A percentile compares a stretch with the other conserved stretches of the same genome.
phyloP scores from a whole-genome alignment of 2,888 invertebrate species.

The Agrotis exclamationis region DNA sequence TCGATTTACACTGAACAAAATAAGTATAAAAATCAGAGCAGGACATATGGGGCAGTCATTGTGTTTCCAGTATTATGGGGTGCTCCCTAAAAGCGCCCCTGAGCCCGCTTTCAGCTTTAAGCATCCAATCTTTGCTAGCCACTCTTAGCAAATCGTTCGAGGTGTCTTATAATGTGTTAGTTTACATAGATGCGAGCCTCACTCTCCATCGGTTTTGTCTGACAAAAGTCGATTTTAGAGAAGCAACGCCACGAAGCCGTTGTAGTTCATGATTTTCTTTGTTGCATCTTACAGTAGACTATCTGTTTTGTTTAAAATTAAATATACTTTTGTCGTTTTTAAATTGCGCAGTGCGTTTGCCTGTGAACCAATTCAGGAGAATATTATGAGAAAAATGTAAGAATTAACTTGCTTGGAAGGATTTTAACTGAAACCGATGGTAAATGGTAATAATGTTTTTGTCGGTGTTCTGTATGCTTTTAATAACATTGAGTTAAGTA shows the following conservation, averaged over 20 bases:
- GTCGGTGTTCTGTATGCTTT: background rate
- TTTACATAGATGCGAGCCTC: slow-evolving; percentile 44
- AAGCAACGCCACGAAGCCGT: slow-evolving; percentile 28
- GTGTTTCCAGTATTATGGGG: slow-evolving; percentile 26
- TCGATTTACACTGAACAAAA: slow-evolving; percentile 11
- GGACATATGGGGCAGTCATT: slow-evolving; percentile 7
- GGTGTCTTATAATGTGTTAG: slow-evolving; percentile 41
- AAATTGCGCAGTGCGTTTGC: background rate
- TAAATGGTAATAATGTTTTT: background rate
- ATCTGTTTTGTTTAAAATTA: slow-evolving; percentile 18
- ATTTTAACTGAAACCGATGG: background rate
- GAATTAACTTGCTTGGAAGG: no score
- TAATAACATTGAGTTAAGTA: background rate
- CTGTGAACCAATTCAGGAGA: background rate
- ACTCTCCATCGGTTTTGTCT: slow-evolving; percentile 43
- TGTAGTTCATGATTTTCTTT: slow-evolving; percentile 46
- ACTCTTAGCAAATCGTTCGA: slow-evolving; percentile 51
- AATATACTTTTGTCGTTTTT: slow-evolving; percentile 12
- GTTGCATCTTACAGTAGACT: slow-evolving; percentile 31
- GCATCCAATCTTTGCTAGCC: slow-evolving; percentile 52
- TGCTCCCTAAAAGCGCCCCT: slow-evolving; percentile 27
- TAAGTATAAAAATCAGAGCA: slow-evolving; percentile 15
- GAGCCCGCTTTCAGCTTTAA: slow-evolving; percentile 48
- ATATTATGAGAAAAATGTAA: slow-evolving; percentile 19
- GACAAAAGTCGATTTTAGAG: slow-evolving; percentile 31